Evolutionary conservation across 1,140 invertebrate genomes (phyloP), one percentile per base, ranked within the genome.

Genomic region (Musca vetustissima): DNA sequence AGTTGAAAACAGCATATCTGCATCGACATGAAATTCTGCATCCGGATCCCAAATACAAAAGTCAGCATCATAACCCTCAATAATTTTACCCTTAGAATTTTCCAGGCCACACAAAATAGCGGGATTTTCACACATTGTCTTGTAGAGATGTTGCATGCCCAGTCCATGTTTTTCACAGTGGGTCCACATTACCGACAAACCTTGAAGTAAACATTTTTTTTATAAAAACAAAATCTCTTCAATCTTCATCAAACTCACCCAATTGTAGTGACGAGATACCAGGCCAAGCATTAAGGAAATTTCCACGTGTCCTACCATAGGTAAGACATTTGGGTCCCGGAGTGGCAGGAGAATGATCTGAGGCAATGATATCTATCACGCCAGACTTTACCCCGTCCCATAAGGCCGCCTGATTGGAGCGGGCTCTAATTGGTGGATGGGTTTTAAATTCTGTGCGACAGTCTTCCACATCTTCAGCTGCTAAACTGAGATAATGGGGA

Each of bases 191-290:
- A 90, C 73, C 1, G 89, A 86, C 19, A 92, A 73, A 68, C 88
- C 87, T 89, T n/a, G n/a, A n/a, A 66, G 14, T 76, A 76, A 66
- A 43, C 55, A 66, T 66, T 69, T 59, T 52, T 36, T 36, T 15
- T 11, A 8, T 47, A 32, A 24, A 64, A 6, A 17, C 47, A 6
- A n/a, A n/a, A 6, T 17, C 13, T 64, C 64, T 4, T 21, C 19
- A 25, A 11, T 21, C 49, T 50, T 50, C 6, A 19, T 6, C n/a
- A 17, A 67, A 64, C 75, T 67, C 82, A 89, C 89, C 89, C 76
- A 92, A 89, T 78, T 92, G 91, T 32, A 92, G 76, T 0, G 89
- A 90, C 3, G 90, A 87, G 69, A 92, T 90, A 57, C 90, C 91
- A 61, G 89, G 90, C 90, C 90, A 92, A 57, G 90, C 89, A 73